Evolutionary conservation across 2,888 invertebrate genomes (phyloP).

Genomic region (Yponomeuta sedellus): DNA sequence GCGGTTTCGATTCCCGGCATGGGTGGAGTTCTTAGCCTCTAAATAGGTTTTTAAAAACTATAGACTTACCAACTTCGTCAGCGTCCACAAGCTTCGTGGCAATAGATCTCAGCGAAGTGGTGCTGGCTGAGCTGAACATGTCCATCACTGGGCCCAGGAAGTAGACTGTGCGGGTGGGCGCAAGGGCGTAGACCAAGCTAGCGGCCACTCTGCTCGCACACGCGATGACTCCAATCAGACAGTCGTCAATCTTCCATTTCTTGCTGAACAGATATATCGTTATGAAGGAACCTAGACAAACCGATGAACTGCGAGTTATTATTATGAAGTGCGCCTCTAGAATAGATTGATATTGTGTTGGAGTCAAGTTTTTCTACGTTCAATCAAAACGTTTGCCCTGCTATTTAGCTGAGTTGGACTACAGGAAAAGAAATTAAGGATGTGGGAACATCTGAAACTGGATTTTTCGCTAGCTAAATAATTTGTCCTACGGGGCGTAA

Average conservation of each 20-base stretch:
- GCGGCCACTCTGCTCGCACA: conserved; percentile 72
- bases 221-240: conserved; percentile 66
- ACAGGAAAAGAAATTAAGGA: no score
- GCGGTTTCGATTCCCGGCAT: no score
- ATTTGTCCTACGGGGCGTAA: no score
- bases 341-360: neutral
- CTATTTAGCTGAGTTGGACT: no score
- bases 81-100: conserved; percentile 73
- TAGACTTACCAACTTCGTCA: conserved; percentile 72
- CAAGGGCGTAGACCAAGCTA: conserved; percentile 68
- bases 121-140: conserved; percentile 74
- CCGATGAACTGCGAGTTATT: conserved; percentile 12
- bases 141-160: conserved; percentile 73
- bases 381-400: no score
- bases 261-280: conserved; percentile 72
- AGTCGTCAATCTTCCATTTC: conserved; percentile 68
- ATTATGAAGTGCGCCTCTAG: neutral
- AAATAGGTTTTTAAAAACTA: no score
- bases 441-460: no score
- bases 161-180: conserved; percentile 60
- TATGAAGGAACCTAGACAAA: conserved; percentile 63
- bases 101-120: conserved; percentile 75
- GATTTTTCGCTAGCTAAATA: no score
- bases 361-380: neutral
- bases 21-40: no score